These are phyloP conservation scores for Strigops habroptila DNA, from an alignment of 2,113 vertebrate genomes.

Conservation along the genomic window DNA sequence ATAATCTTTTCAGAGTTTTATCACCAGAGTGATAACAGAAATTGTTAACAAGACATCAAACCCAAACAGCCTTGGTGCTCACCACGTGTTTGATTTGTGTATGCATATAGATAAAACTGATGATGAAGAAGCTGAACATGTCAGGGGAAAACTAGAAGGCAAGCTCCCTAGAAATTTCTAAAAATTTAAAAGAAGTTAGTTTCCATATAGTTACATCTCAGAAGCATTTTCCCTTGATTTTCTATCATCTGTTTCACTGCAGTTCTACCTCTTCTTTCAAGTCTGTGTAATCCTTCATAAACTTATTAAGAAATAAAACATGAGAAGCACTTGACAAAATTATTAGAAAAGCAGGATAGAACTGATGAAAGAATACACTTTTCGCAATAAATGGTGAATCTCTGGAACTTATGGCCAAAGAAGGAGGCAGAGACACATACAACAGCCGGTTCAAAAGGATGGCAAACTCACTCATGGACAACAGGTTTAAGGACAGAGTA, in stretches of 20 bases:
- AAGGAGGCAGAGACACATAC: background rate
- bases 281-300: background rate
- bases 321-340: background rate
- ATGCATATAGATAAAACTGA: background rate
- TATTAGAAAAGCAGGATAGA: background rate
- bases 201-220: background rate
- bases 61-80: background rate
- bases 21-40: background rate
- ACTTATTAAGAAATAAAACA: background rate
- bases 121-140: background rate
- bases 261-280: background rate
- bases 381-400: background rate
- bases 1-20: background rate
- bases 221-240: background rate
- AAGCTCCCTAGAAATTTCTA: background rate
- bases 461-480: background rate
- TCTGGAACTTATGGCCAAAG: background rate
- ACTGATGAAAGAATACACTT: background rate
- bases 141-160: background rate
- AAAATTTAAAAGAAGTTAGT: background rate
- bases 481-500: background rate
- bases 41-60: background rate
- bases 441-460: background rate
- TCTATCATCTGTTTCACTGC: background rate
- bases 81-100: fast-evolving